These are phyloP conservation scores for Psammodynastes pulverulentus DNA, from an alignment of 2,113 vertebrate genomes.

Conservation along the genomic window DNA sequence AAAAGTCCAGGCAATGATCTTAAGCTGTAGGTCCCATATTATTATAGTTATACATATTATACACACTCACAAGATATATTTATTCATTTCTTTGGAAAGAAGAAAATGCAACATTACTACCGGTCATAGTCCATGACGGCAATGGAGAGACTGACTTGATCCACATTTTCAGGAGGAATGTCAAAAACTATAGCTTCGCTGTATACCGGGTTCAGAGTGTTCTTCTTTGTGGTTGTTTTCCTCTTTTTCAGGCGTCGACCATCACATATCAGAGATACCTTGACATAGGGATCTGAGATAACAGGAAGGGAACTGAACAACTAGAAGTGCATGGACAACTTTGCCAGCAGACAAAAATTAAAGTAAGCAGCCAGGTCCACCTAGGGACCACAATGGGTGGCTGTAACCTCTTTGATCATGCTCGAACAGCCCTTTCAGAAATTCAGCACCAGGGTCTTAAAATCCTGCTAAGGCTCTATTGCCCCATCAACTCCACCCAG, in stretches of 20 bases:
- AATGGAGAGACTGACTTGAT: conserved; percentile 96
- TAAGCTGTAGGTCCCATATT: neutral
- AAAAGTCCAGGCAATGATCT: neutral
- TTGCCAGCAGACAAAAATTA: neutral
- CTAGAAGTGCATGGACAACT: neutral
- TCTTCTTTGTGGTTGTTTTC: conserved; percentile 96
- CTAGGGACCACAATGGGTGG: neutral
- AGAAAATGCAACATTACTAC: conserved; percentile 65
- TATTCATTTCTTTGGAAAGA: neutral
- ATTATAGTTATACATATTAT: neutral
- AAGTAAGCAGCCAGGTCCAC: neutral
- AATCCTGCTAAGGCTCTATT: neutral
- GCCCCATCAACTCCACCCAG: neutral
- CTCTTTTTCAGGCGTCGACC: conserved; percentile 92
- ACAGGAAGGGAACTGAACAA: conserved; percentile 10
- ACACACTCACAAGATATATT: neutral
- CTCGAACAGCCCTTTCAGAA: neutral
- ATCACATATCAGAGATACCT: conserved; percentile 94
- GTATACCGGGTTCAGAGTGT: conserved; percentile 91
- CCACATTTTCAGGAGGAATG: conserved; percentile 96
- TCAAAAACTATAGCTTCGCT: conserved; percentile 99
- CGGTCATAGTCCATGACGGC: conserved; percentile 97
- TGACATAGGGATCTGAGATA: conserved; percentile 90
- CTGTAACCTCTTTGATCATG: neutral
- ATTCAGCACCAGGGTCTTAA: neutral